A percentile compares a stretch with the other conserved stretches of the same genome.
Evolutionary conservation across 2,113 vertebrate species (phyloP).

Genomic region (Ageneiosus marmoratus): DNA sequence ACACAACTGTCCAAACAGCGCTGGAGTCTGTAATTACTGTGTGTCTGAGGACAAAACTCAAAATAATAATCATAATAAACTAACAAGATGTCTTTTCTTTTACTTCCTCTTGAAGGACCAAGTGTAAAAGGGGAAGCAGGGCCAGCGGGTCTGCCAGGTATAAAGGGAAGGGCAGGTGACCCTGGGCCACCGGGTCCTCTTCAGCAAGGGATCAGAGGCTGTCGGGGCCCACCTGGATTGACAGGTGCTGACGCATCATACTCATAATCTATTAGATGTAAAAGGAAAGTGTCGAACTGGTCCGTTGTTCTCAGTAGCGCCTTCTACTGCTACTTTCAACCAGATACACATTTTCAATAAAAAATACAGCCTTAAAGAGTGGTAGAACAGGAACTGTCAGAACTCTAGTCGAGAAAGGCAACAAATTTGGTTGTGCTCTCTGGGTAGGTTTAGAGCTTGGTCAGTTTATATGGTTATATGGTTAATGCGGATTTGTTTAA

Average conservation of each 20-base stretch:
- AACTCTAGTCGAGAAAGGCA: too few relatives aligned
- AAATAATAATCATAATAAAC: too few relatives aligned
- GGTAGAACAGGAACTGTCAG: too few relatives aligned
- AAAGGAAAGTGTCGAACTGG: not conserved
- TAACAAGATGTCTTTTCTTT: not conserved
- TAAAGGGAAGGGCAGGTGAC: conserved; percentile 63
- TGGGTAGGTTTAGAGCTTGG: too few relatives aligned
- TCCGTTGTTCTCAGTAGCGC: not conserved
- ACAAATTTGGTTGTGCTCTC: too few relatives aligned
- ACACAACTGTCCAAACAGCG: too few relatives aligned
- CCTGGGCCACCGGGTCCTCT: conserved; percentile 57
- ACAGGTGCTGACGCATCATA: conserved; percentile 52
- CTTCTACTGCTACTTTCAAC: not conserved
- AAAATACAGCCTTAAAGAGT: not conserved
- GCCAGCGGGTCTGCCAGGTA: conserved; percentile 54
- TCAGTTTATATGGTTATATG: too few relatives aligned
- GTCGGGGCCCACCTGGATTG: conserved; percentile 57
- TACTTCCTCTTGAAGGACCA: conserved; percentile 53
- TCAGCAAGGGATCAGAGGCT: conserved; percentile 58
- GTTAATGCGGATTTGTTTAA: too few relatives aligned
- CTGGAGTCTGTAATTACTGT: not conserved
- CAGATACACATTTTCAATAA: not conserved
- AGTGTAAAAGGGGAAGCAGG: conserved; percentile 48
- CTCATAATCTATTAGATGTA: not conserved
- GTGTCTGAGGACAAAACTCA: not conserved